Evolutionary conservation across 2,888 invertebrate genomes (phyloP).

Genomic region (Ormyrus thymus): DNA sequence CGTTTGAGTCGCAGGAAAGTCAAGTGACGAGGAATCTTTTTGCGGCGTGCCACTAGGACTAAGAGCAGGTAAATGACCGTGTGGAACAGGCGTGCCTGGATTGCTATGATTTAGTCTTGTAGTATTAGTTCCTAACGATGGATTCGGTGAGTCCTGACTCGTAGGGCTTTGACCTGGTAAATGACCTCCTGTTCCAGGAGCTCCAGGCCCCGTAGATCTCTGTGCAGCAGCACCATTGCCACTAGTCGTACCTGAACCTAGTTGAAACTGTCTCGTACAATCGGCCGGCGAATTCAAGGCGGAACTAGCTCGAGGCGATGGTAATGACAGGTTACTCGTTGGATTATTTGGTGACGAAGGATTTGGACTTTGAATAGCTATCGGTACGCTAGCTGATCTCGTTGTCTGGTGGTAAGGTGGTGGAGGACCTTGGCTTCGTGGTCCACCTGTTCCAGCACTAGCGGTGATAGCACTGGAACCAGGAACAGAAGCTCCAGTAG

Average conservation of each 20-base stretch:
- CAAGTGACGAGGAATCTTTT: constrained; percentile 69
- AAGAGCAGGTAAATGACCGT: constrained; percentile 70
- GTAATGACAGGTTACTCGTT: constrained; percentile 82
- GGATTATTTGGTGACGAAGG: constrained; percentile 85
- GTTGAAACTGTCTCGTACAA: constrained; percentile 77
- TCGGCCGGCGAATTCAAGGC: constrained; percentile 84
- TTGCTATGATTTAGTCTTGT: constrained; percentile 80
- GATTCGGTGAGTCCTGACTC: constrained; percentile 79
- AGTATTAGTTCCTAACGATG: constrained; percentile 67
- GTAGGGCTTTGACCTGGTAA: constrained; percentile 80
- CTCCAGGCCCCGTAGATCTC: constrained; percentile 40
- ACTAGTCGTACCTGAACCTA: constrained; percentile 60
- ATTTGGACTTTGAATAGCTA: constrained; percentile 84
- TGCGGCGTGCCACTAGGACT: constrained; percentile 73
- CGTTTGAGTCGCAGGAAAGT: constrained; percentile 73
- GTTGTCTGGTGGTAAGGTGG: constrained; percentile 86
- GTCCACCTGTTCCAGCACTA: constrained; percentile 74
- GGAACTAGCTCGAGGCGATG: constrained; percentile 84
- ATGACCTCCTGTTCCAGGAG: constrained; percentile 73
- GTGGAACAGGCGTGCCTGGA: constrained; percentile 83
- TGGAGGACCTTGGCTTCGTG: constrained; percentile 83
- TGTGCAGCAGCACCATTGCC: not conserved
- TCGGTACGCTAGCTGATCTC: constrained; percentile 84
- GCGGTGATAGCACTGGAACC: constrained; percentile 62
- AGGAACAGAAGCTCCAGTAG: constrained; percentile 50